Base-by-base conservation (phyloP, 2,888 invertebrate genomes). In the Agonopterix alstromeriana region DNA sequence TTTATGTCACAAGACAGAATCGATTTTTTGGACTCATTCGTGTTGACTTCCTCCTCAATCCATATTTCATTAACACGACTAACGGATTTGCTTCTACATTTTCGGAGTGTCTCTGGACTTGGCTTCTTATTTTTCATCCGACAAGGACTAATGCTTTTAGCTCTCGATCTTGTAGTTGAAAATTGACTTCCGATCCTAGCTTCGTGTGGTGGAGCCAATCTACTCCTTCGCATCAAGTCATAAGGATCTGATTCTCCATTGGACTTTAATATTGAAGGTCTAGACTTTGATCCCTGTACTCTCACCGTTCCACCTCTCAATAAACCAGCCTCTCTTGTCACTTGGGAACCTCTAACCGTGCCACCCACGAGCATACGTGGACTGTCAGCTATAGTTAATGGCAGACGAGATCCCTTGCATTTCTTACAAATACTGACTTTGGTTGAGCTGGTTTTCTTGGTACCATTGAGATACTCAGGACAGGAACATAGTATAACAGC, bases 1-100 rank as follows among this genome's bases (percentile, higher is more conserved):
- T 95, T 96, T 41, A 96, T 94, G 73, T 94, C 92, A 82, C 95
- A 96, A 62, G 95, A 94, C 42, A 96, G 82, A 56, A 96, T 96
- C 11, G 95, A 95, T 57, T 91, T 93, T 43, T 93, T 87, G 41
- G 77, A 67, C 35, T 83, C 82, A 55, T 61, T 73, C 45, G 63
- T 55, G 48, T 62, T 75, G 36, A 60, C 54, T 51, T 75, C 82
- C 61, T 89, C 85, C 55, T 84, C 83, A 51, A 84, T 76, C 79
- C 89, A 89, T 48, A 84, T 60, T 59, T 90, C 87, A 58, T 84
- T 88, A 0, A 84, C 83, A 47, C 90, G 79, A 58, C 83, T 85
- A 1, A 87, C 89, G 46, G 85, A 88, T 59, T 86, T 87, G 65
- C 89, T 88, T 62, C 89, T 73, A 56, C 66, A 81, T 68, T 82